These are phyloP conservation scores for Heterotilapia buettikoferi DNA, from an alignment of 2,113 vertebrate genomes.

Conservation along the genomic window DNA sequence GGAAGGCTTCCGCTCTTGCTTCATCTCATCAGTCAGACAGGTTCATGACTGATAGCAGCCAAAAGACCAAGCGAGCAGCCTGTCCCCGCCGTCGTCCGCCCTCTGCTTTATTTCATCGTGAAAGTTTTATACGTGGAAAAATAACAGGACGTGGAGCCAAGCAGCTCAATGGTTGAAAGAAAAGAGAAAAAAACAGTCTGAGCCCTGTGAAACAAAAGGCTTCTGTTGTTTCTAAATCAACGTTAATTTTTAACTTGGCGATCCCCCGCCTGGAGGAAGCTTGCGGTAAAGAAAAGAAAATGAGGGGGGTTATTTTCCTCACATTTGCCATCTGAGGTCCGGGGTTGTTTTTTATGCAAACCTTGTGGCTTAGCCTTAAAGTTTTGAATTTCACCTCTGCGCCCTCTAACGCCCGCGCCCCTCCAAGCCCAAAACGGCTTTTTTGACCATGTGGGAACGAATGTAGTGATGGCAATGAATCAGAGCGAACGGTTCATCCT, in stretches of 20 bases:
- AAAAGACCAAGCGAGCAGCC: constrained; percentile 4
- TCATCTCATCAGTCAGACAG: constrained; percentile 8
- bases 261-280: constrained; percentile 27
- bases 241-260: constrained; percentile 64
- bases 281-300: constrained; percentile 51
- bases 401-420: not conserved
- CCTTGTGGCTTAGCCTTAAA: constrained; percentile 10
- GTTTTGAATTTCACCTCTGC: constrained; percentile 42
- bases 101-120: constrained; percentile 64
- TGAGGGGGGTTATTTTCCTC: constrained; percentile 32
- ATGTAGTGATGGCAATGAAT: not conserved
- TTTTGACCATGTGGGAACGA: not conserved
- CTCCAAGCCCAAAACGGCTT: not conserved
- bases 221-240: constrained; percentile 67
- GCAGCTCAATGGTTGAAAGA: constrained; percentile 22
- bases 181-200: not conserved
- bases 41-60: constrained; percentile 43
- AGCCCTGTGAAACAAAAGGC: constrained; percentile 62
- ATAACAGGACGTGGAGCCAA: constrained; percentile 60
- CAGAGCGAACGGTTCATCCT: not conserved
- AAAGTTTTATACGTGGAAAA: constrained; percentile 67
- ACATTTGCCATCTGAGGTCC: constrained; percentile 28
- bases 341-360: constrained; percentile 25
- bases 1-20: not conserved
- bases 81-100: not conserved